Base-by-base conservation (phyloP, 92 coral and sea anemone genomes). In the Isaurus tuberculatus region DNA sequence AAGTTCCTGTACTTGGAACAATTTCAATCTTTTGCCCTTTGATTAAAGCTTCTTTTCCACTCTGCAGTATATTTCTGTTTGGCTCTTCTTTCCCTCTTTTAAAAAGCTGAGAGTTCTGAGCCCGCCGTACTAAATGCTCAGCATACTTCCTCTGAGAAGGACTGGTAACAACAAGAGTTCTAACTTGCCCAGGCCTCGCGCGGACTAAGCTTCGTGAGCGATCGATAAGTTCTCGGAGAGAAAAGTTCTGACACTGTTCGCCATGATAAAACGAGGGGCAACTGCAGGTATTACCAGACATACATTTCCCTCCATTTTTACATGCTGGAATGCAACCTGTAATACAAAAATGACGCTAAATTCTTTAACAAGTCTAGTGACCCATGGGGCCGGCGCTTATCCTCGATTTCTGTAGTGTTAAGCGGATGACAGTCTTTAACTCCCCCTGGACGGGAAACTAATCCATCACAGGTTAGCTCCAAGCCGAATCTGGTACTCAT, bases 221-320 rank as follows among this genome's bases (percentile, higher is more conserved):
- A 17, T 23, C 32, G 15, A 93, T 61, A 16, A 91, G 86, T 57
- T 91, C 97, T 2, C 82, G 64, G 11, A 93, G 83, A 70, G 97
- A 91, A 72, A 93, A 93, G 7, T 75, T 81, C 42, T 91, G 89
- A 34, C 97, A 93, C n/a, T 79, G 88, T 22, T 61, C 72, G 10
- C 97, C 97, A 31, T 68, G 32, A 70, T 91, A 93, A 69, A 88
- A 87, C 34, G 94, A 68, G 69, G 97, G 92, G 77, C 97, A 93
- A 13, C 79, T 80, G 29, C 97, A 93, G 29, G 73, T 70, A 79
- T 85, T 86, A 11, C 86, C 75, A 20, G 89, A 88, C 22, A 91
- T 34, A 70, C 97, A 93, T 27, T 71, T 79, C 40, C 97, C 97
- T 36, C 97, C 97, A 84, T 93, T 93, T 75, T 89, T 87, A 57